Percentiles rank a stretch among this genome's conserved stretches.
Conservation (phyloP, 2,113 vertebrate genomes). For the Coryphaenoides rupestris region DNA sequence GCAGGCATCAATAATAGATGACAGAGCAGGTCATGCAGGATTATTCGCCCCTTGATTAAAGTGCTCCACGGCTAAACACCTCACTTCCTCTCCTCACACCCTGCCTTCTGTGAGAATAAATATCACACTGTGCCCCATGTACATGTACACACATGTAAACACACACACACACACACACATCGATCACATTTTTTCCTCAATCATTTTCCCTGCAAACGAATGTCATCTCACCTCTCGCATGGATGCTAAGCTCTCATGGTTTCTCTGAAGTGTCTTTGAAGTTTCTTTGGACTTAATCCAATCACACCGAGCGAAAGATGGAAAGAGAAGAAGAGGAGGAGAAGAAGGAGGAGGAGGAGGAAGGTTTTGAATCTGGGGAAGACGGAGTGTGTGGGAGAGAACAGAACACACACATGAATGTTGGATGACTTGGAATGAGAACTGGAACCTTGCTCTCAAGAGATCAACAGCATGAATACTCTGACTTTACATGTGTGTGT, state of each 20-base stretch:
- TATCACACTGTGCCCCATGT: constrained; percentile 23
- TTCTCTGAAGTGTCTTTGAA: constrained; percentile 24
- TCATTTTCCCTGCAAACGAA: constrained; percentile 46
- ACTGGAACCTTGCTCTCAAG: too few relatives aligned
- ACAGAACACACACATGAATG: constrained; percentile 51
- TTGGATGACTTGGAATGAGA: constrained; percentile 18
- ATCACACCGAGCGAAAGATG: constrained; percentile 38
- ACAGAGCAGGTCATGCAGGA: constrained; percentile 70
- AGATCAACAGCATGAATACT: too few relatives aligned
- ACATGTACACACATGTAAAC: neutral
- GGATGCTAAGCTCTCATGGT: constrained; percentile 58
- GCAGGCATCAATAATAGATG: constrained; percentile 75
- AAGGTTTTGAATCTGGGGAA: constrained; percentile 8
- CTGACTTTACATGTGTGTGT: too few relatives aligned
- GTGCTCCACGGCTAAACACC: constrained; percentile 65
- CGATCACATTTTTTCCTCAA: constrained; percentile 17
- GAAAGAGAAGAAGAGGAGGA: neutral
- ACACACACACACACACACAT: constrained; percentile 15
- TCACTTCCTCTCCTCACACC: constrained; percentile 61
- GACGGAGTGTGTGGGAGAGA: constrained; percentile 14
- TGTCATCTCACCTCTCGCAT: constrained; percentile 61
- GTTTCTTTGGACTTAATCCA: constrained; percentile 62
- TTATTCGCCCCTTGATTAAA: constrained; percentile 72
- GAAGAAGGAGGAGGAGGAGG: constrained; percentile 17
- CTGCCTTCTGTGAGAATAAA: constrained; percentile 40